Conservation (phyloP, 2,797 vertebrate species). For the Crax fasciolata region DNA sequence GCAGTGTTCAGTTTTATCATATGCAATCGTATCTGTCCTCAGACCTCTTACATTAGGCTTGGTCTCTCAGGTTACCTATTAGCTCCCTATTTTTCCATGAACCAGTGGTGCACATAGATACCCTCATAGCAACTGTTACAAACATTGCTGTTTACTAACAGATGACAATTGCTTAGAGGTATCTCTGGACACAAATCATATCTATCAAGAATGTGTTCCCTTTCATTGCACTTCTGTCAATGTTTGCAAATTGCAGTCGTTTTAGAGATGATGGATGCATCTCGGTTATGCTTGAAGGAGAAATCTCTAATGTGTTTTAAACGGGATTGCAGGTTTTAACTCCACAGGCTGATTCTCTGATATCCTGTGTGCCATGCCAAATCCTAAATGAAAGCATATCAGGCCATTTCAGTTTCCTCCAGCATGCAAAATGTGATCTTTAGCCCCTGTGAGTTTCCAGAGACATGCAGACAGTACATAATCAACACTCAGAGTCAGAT, state of each 20-base stretch:
- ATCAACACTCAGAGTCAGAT: background rate
- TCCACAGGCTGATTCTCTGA: background rate
- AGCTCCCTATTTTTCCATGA: accelerated
- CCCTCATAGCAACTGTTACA: background rate
- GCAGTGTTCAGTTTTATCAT: background rate
- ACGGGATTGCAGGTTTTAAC: background rate
- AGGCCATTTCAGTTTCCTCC: background rate
- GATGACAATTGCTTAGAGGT: background rate
- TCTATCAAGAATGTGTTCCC: background rate
- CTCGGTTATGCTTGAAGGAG: background rate
- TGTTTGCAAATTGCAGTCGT: background rate
- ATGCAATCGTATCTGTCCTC: background rate
- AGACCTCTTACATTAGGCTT: background rate
- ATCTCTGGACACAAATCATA: background rate
- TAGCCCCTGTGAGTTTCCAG: background rate
- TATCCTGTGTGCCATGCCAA: background rate
- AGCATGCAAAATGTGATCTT: background rate
- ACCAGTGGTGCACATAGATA: background rate
- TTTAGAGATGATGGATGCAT: background rate
- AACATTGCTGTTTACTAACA: background rate
- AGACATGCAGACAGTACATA: background rate
- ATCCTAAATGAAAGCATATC: background rate
- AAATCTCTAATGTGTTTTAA: background rate
- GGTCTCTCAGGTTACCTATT: background rate
- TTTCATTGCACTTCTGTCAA: background rate